Evolutionary conservation across 2,888 invertebrate species (phyloP).

Genomic region (Erebia epiphron): DNA sequence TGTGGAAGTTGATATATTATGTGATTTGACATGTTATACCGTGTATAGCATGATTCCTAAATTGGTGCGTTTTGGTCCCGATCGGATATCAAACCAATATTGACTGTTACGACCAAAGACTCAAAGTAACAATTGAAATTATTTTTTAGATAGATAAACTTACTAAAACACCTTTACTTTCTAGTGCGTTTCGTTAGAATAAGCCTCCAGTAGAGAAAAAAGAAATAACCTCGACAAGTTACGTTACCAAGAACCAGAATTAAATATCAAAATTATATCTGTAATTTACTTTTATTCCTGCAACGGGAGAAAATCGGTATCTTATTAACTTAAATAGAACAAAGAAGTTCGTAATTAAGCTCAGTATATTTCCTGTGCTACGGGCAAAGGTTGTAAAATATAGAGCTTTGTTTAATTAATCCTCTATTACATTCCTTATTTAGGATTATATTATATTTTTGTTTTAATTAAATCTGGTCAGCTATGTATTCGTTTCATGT

Average conservation of each 20-base stretch:
- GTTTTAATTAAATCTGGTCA: not conserved
- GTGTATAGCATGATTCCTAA: not conserved
- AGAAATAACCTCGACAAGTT: slow-evolving; percentile 40
- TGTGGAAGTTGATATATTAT: not conserved
- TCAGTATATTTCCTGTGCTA: slow-evolving; percentile 30
- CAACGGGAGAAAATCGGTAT: slow-evolving; percentile 35
- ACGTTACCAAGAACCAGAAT: slow-evolving; percentile 40
- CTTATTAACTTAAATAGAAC: slow-evolving; percentile 34
- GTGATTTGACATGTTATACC: not conserved
- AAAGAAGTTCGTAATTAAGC: slow-evolving; percentile 33
- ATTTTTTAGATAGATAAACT: too few relatives aligned
- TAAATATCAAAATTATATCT: slow-evolving; percentile 38
- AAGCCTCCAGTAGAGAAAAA: not conserved
- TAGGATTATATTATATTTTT: not conserved
- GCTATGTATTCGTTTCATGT: too few relatives aligned
- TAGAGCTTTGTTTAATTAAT: slow-evolving; percentile 16
- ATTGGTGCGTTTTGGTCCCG: not conserved
- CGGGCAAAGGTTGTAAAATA: slow-evolving; percentile 29
- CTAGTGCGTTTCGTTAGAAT: too few relatives aligned
- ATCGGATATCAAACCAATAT: not conserved
- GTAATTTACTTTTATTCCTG: slow-evolving; percentile 42
- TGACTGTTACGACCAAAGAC: too few relatives aligned
- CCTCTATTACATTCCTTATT: not conserved
- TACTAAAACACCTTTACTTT: too few relatives aligned
- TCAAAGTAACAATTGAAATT: too few relatives aligned